Conservation (phyloP, 2,888 invertebrate genomes). For the Cerceris ruficornis region DNA sequence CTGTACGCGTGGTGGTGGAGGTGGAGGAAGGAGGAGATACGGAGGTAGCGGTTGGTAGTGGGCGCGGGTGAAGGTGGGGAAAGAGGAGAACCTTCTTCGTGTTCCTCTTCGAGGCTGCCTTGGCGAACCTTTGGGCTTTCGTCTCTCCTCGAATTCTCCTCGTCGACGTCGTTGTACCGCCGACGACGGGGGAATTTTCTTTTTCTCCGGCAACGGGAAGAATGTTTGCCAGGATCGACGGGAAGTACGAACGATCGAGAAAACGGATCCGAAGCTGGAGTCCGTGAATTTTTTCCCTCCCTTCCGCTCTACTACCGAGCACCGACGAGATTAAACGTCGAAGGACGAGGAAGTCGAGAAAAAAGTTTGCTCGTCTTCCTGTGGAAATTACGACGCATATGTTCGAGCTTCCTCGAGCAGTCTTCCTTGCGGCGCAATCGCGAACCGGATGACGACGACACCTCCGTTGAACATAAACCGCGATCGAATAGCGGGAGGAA, state of each 20-base stretch:
- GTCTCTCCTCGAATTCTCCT: slow-evolving; percentile 40
- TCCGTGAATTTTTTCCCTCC: no score
- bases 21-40: slow-evolving; percentile 58
- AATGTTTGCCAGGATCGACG: slow-evolving; percentile 28
- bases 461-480: background rate
- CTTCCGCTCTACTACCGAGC: background rate
- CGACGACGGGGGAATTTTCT: slow-evolving; percentile 12
- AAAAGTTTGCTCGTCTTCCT: background rate
- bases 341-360: background rate
- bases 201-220: slow-evolving; percentile 16
- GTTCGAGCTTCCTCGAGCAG: background rate
- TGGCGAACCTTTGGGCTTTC: slow-evolving; percentile 42
- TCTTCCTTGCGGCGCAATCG: background rate
- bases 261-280: no score
- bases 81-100: slow-evolving; percentile 58
- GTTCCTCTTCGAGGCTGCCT: slow-evolving; percentile 62
- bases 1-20: slow-evolving; percentile 66
- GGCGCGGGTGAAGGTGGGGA: slow-evolving; percentile 46
- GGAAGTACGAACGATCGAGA: background rate
- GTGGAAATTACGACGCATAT: background rate
- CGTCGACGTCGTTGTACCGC: background rate
- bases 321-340: background rate
- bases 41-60: slow-evolving; percentile 50
- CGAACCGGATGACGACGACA: background rate
- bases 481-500: background rate